Percentiles rank a stretch among this genome's conserved stretches.
Evolutionary conservation across 2,113 vertebrate species (phyloP).

Genomic region (Phylloscopus trochiloides): DNA sequence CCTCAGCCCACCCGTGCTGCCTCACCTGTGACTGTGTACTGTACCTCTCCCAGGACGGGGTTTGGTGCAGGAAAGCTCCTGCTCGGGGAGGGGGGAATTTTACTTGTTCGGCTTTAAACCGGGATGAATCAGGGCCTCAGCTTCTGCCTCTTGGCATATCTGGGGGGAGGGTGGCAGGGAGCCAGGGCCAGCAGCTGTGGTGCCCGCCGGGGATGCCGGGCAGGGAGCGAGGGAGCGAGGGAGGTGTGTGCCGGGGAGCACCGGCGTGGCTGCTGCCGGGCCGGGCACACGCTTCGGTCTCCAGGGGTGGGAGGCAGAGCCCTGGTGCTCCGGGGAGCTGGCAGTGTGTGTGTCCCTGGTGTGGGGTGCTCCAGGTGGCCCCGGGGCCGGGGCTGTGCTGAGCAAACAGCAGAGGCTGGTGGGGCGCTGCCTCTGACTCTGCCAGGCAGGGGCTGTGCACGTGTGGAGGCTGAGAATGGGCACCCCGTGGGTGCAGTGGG

Average conservation of each 20-base stretch:
- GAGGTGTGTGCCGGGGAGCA: background rate
- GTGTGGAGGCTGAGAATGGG: background rate
- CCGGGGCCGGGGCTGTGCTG: fast-evolving
- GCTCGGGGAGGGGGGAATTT: background rate
- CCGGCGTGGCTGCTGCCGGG: background rate
- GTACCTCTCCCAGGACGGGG: background rate
- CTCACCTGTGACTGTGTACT: constrained; percentile 10
- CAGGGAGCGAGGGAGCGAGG: background rate
- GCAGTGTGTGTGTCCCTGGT: fast-evolving
- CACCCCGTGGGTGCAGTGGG: fast-evolving
- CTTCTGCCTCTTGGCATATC: background rate
- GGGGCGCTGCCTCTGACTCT: background rate
- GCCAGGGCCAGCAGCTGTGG: background rate
- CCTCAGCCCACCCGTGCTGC: background rate
- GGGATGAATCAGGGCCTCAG: background rate
- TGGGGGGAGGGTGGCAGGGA: background rate
- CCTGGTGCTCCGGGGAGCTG: fast-evolving
- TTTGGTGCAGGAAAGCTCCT: background rate
- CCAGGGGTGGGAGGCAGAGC: background rate
- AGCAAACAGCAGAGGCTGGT: background rate
- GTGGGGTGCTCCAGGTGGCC: background rate
- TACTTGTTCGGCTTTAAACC: background rate
- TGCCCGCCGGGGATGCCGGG: background rate
- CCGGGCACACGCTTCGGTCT: background rate
- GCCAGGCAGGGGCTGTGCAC: fast-evolving